These are phyloP conservation scores for Halichoerus grypus DNA, from an alignment of 2,113 vertebrate species.

Conservation along the genomic window DNA sequence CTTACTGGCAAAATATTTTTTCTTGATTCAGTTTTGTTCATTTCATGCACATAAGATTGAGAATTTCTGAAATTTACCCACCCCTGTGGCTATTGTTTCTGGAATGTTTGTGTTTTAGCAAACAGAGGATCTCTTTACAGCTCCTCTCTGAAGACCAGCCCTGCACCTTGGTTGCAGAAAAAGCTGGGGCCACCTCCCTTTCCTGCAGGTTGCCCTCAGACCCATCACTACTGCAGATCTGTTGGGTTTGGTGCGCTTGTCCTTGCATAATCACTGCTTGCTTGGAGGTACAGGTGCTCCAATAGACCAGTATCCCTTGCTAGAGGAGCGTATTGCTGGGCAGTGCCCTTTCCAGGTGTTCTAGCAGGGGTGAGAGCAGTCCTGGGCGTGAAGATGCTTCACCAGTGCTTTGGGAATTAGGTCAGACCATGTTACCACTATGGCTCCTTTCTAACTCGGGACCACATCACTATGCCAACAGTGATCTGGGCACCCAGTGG, in stretches of 20 bases:
- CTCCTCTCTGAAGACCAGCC: background rate
- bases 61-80: background rate
- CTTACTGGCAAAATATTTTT: background rate
- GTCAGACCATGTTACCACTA: background rate
- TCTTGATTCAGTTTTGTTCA: background rate
- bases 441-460: background rate
- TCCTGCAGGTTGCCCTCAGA: background rate
- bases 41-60: background rate
- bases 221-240: background rate
- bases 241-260: background rate
- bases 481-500: background rate
- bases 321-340: too few species aligned
- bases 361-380: background rate
- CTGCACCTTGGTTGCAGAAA: background rate
- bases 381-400: background rate
- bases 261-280: background rate
- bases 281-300: background rate
- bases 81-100: background rate
- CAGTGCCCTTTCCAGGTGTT: background rate
- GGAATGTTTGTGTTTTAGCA: conserved; percentile 52
- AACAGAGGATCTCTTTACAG: background rate
- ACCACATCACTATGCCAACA: fast-evolving
- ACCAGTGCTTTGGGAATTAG: background rate
- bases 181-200: background rate
- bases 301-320: background rate